Percentiles rank a stretch among this genome's conserved stretches.
phyloP scores from a whole-genome alignment of 2,888 invertebrate genomes.

The Drosophila kanekoi region DNA sequence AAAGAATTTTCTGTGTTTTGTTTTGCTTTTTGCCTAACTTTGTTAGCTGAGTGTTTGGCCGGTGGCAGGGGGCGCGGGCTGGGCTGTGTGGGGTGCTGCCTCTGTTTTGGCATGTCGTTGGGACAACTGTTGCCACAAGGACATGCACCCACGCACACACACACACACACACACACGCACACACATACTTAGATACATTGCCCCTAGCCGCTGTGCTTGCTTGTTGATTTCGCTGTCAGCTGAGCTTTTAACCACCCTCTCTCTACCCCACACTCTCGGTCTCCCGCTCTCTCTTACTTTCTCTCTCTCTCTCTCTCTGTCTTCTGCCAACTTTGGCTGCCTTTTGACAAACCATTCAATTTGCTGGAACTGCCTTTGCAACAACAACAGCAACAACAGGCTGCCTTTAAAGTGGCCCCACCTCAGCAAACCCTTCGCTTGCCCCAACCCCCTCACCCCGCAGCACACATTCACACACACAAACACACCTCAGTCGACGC shows the following conservation, averaged over 20 bases:
- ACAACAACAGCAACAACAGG: conserved; percentile 16
- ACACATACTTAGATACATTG: background rate
- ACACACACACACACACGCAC: conserved; percentile 32
- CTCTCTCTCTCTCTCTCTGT: background rate
- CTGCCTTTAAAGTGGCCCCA: conserved; percentile 21
- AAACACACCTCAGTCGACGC: background rate
- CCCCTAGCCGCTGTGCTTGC: conserved; percentile 7
- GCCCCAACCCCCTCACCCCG: no score
- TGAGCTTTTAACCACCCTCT: conserved; percentile 3
- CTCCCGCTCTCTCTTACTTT: no score
- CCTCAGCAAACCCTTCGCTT: background rate
- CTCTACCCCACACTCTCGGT: no score
- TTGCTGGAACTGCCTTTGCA: conserved; percentile 51
- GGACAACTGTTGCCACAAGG: conserved; percentile 75
- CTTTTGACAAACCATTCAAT: conserved; percentile 68
- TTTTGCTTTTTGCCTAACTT: conserved; percentile 45
- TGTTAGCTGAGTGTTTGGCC: conserved; percentile 12
- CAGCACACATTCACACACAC: no score
- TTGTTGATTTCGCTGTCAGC: conserved; percentile 38
- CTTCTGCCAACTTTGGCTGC: background rate
- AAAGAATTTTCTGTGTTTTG: conserved; percentile 42
- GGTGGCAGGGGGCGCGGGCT: conserved; percentile 1
- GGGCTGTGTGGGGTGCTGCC: conserved; percentile 1
- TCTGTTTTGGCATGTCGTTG: conserved; percentile 37
- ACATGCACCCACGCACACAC: conserved; percentile 50